phyloP scores from a whole-genome alignment of 2,888 invertebrate genomes.

The Acanthosoma haemorrhoidale region DNA sequence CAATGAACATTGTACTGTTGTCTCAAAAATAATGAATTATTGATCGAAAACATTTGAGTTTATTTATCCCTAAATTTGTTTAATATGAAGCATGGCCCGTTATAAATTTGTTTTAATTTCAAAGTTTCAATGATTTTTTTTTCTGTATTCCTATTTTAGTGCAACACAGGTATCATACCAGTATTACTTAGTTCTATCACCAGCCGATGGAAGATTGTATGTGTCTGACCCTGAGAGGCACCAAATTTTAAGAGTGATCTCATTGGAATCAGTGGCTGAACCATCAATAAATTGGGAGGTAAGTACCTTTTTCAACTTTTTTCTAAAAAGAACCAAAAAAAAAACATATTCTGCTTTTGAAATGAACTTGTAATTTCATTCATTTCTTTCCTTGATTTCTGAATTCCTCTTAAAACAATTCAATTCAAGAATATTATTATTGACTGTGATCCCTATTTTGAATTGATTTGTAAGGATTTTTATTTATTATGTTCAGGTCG shows the following conservation, averaged over 20 bases:
- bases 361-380: too few species aligned
- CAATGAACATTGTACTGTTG: too few species aligned
- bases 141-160: conserved; percentile 50
- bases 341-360: too few species aligned
- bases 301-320: neutral
- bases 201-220: conserved; percentile 91
- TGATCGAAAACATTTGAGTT: too few species aligned
- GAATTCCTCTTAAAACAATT: too few species aligned
- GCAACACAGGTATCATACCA: conserved; percentile 94
- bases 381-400: too few species aligned
- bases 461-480: too few species aligned
- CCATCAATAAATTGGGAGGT: conserved; percentile 74
- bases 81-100: neutral
- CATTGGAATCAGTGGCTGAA: conserved; percentile 73
- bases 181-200: conserved; percentile 93
- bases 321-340: too few species aligned
- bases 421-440: too few species aligned
- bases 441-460: too few species aligned
- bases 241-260: conserved; percentile 74
- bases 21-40: too few species aligned
- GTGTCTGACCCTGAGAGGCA: conserved; percentile 93
- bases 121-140: neutral
- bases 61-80: neutral
- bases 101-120: neutral
- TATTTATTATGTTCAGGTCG: conserved; percentile 43